Percentiles rank a stretch among this genome's conserved stretches.
Evolutionary conservation across 2,797 vertebrate species (phyloP).

Genomic region (Atherinosoma microstoma): DNA sequence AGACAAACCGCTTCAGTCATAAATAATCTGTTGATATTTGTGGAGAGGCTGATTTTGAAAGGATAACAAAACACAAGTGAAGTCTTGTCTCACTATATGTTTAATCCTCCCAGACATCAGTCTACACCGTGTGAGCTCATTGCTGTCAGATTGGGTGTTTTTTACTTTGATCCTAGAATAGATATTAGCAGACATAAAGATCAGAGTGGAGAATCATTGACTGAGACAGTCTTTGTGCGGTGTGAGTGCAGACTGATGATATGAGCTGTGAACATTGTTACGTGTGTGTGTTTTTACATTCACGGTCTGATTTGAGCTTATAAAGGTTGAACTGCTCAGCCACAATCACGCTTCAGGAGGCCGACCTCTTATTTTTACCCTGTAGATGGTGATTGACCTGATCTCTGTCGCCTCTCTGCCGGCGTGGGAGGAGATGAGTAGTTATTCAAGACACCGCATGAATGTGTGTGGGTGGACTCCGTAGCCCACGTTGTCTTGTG

Average conservation of each 20-base stretch:
- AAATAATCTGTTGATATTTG: conserved; percentile 17
- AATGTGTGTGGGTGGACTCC: conserved; percentile 18
- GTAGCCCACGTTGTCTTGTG: conserved; percentile 27
- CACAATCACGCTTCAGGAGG: conserved; percentile 4
- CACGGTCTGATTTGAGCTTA: neutral
- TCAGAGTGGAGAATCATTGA: neutral
- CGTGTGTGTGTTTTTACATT: neutral
- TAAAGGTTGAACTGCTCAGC: neutral
- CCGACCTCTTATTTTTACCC: conserved; percentile 38
- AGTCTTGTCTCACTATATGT: conserved; percentile 31
- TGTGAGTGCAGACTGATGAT: neutral
- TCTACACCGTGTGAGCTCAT: conserved; percentile 8
- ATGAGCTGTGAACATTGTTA: neutral
- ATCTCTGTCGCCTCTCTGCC: conserved; percentile 46
- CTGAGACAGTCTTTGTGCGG: neutral
- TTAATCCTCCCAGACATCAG: conserved; percentile 15
- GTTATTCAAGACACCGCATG: conserved; percentile 50
- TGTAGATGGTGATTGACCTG: conserved; percentile 32
- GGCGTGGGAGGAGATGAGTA: conserved; percentile 41
- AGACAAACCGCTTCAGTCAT: conserved; percentile 7
- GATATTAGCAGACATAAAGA: neutral
- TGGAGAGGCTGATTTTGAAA: neutral
- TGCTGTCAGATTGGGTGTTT: conserved; percentile 1
- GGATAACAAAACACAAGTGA: no score
- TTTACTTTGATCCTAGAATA: conserved; percentile 23